These are phyloP conservation scores for Cataglyphis altisquamis DNA, from an alignment of 2,888 invertebrate genomes.

Conservation along the genomic window DNA sequence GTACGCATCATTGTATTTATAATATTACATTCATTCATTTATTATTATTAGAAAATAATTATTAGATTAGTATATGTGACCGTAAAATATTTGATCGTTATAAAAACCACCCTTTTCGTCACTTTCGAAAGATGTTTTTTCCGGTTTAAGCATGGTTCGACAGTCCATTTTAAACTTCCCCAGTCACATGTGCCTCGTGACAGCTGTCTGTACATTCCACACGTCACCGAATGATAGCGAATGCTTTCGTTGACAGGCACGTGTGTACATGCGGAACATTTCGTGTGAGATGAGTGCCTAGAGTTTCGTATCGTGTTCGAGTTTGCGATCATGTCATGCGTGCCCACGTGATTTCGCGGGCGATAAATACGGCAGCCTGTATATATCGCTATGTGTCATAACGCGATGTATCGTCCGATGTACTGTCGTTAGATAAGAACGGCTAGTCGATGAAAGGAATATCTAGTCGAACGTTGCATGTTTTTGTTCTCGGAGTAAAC, in stretches of 20 bases:
- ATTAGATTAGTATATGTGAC: neutral
- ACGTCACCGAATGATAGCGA: neutral
- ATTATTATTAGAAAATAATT: neutral
- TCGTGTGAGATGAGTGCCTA: slow-evolving; percentile 1
- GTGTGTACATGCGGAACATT: slow-evolving; percentile 16
- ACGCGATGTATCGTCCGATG: slow-evolving; percentile 40
- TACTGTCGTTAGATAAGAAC: slow-evolving; percentile 30
- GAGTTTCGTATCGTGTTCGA: neutral
- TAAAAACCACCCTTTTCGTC: neutral
- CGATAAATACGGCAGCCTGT: slow-evolving; percentile 15
- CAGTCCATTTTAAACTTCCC: slow-evolving; percentile 15
- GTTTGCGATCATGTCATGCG: neutral
- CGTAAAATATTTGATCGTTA: neutral
- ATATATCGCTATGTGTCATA: slow-evolving; percentile 35
- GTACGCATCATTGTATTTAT: neutral
- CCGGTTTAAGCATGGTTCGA: neutral
- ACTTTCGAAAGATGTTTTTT: neutral
- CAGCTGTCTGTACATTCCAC: slow-evolving; percentile 18
- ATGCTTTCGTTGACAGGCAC: slow-evolving; percentile 13
- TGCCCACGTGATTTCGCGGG: slow-evolving; percentile 6
- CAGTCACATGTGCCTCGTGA: neutral
- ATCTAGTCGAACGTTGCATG: neutral
- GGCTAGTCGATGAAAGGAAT: slow-evolving; percentile 7
- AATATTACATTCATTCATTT: neutral
- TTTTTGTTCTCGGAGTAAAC: neutral